phyloP scores from a whole-genome alignment of 2,888 invertebrate species.

The Lomographa bimaculata region DNA sequence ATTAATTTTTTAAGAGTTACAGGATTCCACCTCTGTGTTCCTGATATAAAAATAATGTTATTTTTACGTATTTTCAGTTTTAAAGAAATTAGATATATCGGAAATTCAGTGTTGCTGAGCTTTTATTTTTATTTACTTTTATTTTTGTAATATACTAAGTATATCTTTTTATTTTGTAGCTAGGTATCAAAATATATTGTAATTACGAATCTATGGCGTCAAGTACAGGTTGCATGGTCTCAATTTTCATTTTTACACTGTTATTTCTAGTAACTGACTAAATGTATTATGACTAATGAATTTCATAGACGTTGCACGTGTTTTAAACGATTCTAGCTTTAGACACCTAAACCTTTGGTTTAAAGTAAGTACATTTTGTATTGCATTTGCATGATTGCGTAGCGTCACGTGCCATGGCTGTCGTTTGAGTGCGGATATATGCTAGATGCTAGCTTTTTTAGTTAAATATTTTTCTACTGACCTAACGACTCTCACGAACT shows the following conservation, averaged over 20 bases:
- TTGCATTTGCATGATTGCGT: slow-evolving; percentile 18
- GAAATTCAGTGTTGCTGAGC: slow-evolving; percentile 64
- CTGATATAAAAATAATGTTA: slow-evolving; percentile 56
- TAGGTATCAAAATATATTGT: slow-evolving; percentile 52
- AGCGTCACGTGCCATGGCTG: slow-evolving; percentile 49
- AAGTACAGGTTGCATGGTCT: slow-evolving; percentile 55
- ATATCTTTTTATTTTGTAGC: slow-evolving; percentile 69
- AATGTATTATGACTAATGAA: slow-evolving; percentile 37
- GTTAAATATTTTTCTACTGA: slow-evolving; percentile 26
- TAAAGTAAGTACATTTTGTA: slow-evolving; percentile 39
- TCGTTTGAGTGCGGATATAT: slow-evolving; percentile 22
- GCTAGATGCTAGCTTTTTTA: slow-evolving; percentile 31
- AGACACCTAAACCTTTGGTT: slow-evolving; percentile 36
- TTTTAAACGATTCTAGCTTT: slow-evolving; percentile 35
- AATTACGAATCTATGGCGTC: slow-evolving; percentile 38
- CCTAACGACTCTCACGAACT: slow-evolving; percentile 6
- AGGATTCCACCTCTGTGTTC: slow-evolving; percentile 70
- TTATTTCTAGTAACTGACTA: slow-evolving; percentile 42
- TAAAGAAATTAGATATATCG: slow-evolving; percentile 56
- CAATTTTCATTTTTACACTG: slow-evolving; percentile 44
- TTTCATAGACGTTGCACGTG: slow-evolving; percentile 40
- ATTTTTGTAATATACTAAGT: slow-evolving; percentile 68
- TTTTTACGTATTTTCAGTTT: slow-evolving; percentile 53
- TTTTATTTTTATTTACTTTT: slow-evolving; percentile 69
- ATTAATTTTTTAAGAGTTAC: slow-evolving; percentile 70